A percentile compares a stretch with the other conserved stretches of the same genome.
phyloP scores from a whole-genome alignment of 37 sponge, comb jelly and placozoan genomes.

The Ianthella basta region DNA sequence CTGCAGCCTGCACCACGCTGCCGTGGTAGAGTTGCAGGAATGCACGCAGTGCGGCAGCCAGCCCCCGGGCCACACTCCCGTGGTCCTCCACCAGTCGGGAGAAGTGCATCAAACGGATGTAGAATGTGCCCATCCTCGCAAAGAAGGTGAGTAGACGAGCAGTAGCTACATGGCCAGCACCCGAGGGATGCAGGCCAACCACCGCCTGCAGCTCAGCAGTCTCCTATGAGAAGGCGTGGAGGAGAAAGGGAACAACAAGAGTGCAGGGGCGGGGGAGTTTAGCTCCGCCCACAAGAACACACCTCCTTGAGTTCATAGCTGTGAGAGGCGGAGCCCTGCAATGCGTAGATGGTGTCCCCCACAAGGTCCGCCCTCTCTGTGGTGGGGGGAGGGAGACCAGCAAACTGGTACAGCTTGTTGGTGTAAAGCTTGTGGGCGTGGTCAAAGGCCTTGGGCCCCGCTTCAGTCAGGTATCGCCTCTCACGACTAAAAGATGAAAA shows the following conservation, averaged over 20 bases:
- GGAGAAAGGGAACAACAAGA: background rate
- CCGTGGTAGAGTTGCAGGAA: background rate
- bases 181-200: conserved; percentile 65
- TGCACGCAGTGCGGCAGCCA: background rate
- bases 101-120: conserved; percentile 19
- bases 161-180: conserved; percentile 47
- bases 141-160: conserved; percentile 58
- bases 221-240: background rate
- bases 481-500: background rate
- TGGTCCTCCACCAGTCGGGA: background rate
- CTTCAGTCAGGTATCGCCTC: conserved; percentile 33
- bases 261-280: background rate
- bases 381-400: background rate
- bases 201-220: conserved; percentile 41
- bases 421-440: background rate
- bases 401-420: background rate
- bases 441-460: conserved; percentile 30
- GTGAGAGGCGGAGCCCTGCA: background rate
- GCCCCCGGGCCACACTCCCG: background rate
- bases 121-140: conserved; percentile 38
- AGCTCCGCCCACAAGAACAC: background rate
- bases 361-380: background rate
- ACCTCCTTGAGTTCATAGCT: background rate
- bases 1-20: background rate
- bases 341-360: background rate